A percentile compares a stretch with the other conserved stretches of the same genome.
These are phyloP conservation scores for Cyrtodaria siliqua DNA, from an alignment of 2,888 invertebrate species.

Conservation along the genomic window DNA sequence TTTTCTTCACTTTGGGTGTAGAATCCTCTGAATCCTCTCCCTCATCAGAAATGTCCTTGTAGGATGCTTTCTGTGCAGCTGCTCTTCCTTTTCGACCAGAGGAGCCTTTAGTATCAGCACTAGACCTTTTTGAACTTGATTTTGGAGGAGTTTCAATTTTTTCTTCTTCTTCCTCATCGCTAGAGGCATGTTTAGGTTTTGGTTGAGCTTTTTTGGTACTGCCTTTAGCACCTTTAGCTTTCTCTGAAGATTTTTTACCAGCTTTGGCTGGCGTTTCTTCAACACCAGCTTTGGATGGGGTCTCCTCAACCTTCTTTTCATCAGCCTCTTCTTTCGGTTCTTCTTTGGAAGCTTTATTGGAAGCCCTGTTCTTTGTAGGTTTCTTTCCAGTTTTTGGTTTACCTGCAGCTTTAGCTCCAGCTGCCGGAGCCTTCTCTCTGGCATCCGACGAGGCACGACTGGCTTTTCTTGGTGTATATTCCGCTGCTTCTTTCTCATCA, in stretches of 20 bases:
- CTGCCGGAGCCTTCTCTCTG: neutral
- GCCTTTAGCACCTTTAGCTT: no score
- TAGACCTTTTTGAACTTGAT: slow-evolving; percentile 18
- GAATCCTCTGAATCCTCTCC: neutral
- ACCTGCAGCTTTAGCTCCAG: slow-evolving; percentile 12
- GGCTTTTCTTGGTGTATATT: slow-evolving; percentile 17
- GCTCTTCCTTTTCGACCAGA: neutral
- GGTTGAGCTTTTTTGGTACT: neutral
- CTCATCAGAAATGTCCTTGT: slow-evolving; percentile 28
- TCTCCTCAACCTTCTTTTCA: slow-evolving; percentile 4
- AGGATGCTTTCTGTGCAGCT: slow-evolving; percentile 1
- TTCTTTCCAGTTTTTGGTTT: neutral
- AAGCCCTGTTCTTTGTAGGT: neutral
- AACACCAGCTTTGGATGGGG: no score
- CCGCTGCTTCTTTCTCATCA: slow-evolving; percentile 15
- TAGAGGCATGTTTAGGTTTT: slow-evolving; percentile 6
- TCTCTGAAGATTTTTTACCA: no score
- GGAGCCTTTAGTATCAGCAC: neutral
- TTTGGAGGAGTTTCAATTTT: slow-evolving; percentile 25
- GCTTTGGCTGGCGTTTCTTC: no score
- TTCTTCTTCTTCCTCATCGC: slow-evolving; percentile 25
- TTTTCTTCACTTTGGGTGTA: no score
- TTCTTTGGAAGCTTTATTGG: neutral
- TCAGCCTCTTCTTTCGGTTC: neutral
- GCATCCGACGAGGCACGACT: slow-evolving; percentile 11